These are phyloP conservation scores for Oceanodroma leucorhoa DNA, from an alignment of 2,797 vertebrate species.

Conservation along the genomic window DNA sequence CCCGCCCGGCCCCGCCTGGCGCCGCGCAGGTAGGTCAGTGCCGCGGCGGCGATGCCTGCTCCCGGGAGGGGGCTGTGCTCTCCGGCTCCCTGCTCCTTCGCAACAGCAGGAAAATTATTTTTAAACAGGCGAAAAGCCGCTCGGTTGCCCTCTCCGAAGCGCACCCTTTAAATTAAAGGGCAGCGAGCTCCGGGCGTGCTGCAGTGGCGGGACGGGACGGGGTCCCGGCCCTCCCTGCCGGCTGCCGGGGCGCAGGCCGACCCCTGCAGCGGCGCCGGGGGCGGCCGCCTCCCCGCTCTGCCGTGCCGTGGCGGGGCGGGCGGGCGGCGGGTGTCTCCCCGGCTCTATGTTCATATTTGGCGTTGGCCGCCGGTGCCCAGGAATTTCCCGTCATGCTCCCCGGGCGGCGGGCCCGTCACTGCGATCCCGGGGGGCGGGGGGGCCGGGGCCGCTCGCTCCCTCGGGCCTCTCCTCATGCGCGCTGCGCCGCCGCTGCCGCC, in stretches of 20 bases:
- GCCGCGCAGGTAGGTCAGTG: neutral
- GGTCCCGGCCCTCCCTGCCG: neutral
- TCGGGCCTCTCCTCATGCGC: constrained; percentile 25
- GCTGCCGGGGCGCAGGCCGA: neutral
- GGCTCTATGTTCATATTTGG: constrained; percentile 86
- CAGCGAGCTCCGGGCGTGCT: neutral
- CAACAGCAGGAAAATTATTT: neutral
- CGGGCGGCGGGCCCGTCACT: constrained; percentile 53
- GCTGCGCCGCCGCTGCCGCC: constrained; percentile 16
- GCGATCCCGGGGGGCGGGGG: constrained; percentile 14
- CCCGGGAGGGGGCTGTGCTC: too few relatives aligned
- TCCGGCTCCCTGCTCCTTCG: too few relatives aligned
- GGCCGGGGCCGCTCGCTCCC: neutral
- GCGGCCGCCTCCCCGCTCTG: neutral
- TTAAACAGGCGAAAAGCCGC: too few relatives aligned
- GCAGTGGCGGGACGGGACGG: neutral
- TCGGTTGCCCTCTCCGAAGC: neutral
- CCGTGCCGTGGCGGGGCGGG: neutral
- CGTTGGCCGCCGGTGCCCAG: constrained; percentile 72
- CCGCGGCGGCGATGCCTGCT: rapidly evolving
- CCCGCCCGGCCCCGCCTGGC: neutral
- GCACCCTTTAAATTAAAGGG: too few relatives aligned
- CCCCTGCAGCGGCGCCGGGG: neutral
- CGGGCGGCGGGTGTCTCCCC: neutral
- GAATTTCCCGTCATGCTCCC: constrained; percentile 87